phyloP scores from a whole-genome alignment of 2,797 vertebrate species.

The Hippoglossus hippoglossus region DNA sequence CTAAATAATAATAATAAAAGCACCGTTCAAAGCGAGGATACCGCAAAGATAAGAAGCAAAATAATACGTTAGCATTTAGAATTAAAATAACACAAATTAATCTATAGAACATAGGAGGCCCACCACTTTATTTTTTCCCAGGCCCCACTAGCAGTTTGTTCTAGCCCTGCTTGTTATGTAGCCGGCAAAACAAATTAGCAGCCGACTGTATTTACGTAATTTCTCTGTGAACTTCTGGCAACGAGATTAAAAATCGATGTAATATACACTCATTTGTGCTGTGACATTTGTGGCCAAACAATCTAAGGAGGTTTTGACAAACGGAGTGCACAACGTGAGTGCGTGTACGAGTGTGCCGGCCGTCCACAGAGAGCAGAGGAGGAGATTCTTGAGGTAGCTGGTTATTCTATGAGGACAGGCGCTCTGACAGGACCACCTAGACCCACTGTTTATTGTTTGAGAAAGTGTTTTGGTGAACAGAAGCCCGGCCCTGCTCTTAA shows the following conservation, averaged over 20 bases:
- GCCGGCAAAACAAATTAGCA: constrained; percentile 3
- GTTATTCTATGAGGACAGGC: constrained; percentile 84
- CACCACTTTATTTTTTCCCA: not conserved
- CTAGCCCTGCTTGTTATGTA: not conserved
- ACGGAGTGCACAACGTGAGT: constrained; percentile 20
- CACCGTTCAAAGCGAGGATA: no score
- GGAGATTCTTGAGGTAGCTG: constrained; percentile 78
- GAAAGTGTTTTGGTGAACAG: constrained; percentile 82
- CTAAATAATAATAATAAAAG: no score
- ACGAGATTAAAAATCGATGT: constrained; percentile 11
- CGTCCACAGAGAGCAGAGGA: constrained; percentile 31
- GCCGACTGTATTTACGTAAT: not conserved
- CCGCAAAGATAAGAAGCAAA: no score
- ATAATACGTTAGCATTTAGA: no score
- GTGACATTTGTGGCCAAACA: constrained; percentile 53
- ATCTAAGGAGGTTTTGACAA: constrained; percentile 45
- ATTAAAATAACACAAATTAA: not conserved
- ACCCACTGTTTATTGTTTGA: constrained; percentile 89
- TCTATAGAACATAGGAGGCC: no score
- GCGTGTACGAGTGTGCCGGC: constrained; percentile 8
- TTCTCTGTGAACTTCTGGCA: not conserved
- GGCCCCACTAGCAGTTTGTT: not conserved
- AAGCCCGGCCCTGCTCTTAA: constrained; percentile 72
- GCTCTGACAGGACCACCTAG: constrained; percentile 89
- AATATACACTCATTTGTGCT: constrained; percentile 36